Base-by-base conservation (phyloP, 2,888 invertebrate genomes). In the Imbricaverruca yamaguchii region DNA sequence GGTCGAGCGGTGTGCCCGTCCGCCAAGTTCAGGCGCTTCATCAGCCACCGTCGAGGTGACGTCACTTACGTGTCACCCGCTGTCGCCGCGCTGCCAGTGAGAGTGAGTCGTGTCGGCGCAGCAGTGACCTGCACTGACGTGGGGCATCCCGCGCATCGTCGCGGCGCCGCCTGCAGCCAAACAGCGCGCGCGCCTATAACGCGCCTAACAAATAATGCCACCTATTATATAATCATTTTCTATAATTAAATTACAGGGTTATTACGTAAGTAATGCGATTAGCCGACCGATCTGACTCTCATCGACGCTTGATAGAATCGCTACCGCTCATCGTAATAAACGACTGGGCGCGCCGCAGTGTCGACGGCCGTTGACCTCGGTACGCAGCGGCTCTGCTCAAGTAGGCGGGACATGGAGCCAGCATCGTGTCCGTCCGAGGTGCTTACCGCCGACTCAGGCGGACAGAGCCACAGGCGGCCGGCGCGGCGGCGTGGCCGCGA, bases 241-340 rank as follows among this genome's bases (percentile, higher is more conserved):
- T n/a, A 18, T 74, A 74, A 74, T 74, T 55, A 74, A 74, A 74
- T 74, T 55, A 74, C 74, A 12, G 55, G 74, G 74, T 55, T 55
- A 74, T 74, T 74, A 74, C 74, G 74, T 55, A 74, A 74, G 53
- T 74, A 53, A 74, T 74, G 23, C 10, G 23, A 55, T 74, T 55
- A 23, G 74, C 6, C 55, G 74, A 39, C 39, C 39, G 39, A 39
- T 39, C 39, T 4, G 39, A 1, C 74, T 21, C 53, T 74, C 55
- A 21, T 74, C 55, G 74, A 18, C 74, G 21, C 18, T 11, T 21
- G 53, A 15, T 21, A 55, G 6, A 55, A 55, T 74, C 74, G 55
- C 53, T 9, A 55, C 55, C 55, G 23, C 23, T 21, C 53, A 10
- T 10, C 21, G 18, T 74, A 18, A 74, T 55, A 74, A 74, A 74